Evolutionary conservation across 30 jellyfish, hydroid and myxozoan species (phyloP), one percentile per base, ranked within the genome.

Genomic region (Turritopsis dohrnii): DNA sequence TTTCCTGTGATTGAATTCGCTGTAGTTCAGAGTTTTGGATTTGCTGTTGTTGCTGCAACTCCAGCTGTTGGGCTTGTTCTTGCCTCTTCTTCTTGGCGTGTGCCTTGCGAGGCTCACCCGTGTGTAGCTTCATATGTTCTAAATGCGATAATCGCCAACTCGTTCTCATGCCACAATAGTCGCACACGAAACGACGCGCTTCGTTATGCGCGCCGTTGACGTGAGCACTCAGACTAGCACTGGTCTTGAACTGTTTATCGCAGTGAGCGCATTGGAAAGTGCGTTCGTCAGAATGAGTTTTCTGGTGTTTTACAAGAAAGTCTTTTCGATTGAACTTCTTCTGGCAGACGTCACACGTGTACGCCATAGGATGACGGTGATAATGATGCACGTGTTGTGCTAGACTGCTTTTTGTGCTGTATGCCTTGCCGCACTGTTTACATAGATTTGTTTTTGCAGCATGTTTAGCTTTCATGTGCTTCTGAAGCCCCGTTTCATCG

Each of bases 311-410:
- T 17, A 65, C 26, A 5, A 80, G 53, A 65, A 80, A 80, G 77
- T 80, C 87, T 26, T 80, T 80, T 65, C 87, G 52, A 21, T 80
- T 80, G 77, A 80, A 80, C 54, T 53, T 80, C 65, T 80, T 80
- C 82, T 26, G 82, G 65, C 87, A 80, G 18, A 80, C 87, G 21
- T 65, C 81, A 54, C 87, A 80, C 54, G 79, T 53, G 53, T 80
- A 71, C 81, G 87, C 87, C 82, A 52, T 80, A 21, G 87, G 87
- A 52, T 80, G 87, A 24, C 81, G 31, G 1, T 80, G 87, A 80
- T 80, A 80, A 80, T 80, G 87, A 29, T 80, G 87, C 25, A 80
- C 87, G 28, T 80, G 87, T 52, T 80, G 87, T n/a, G 87, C 87
- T 25, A 80, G n/a, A 26, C 87, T 80, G 84, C 87, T 60, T 52